Conservation (phyloP, 2,113 vertebrate species). For the Grammomys surdaster region DNA sequence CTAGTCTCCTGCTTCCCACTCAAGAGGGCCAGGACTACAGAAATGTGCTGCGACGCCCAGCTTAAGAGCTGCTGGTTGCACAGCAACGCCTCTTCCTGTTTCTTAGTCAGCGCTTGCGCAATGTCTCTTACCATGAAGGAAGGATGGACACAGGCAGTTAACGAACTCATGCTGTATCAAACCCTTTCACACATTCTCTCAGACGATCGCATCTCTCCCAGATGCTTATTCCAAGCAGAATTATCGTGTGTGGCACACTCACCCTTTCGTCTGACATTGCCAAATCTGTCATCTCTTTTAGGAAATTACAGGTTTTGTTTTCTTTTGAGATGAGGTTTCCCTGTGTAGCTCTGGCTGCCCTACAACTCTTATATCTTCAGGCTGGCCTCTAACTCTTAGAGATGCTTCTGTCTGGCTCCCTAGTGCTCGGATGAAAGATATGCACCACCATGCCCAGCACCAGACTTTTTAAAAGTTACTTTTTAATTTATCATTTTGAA, state of each 20-base stretch:
- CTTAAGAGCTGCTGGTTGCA: not conserved
- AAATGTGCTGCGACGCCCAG: not conserved
- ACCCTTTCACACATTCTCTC: not conserved
- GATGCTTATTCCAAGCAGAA: slow-evolving; percentile 28
- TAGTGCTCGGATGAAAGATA: not conserved
- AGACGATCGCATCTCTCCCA: not conserved
- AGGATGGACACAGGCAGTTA: not conserved
- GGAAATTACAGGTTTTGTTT: not conserved
- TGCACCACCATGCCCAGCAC: not conserved
- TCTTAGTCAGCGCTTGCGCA: not conserved
- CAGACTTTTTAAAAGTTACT: not conserved
- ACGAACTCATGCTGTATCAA: not conserved
- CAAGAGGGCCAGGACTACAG: not conserved
- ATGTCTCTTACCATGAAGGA: not conserved
- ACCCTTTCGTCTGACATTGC: not conserved
- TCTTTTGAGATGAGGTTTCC: not conserved
- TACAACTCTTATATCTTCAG: not conserved
- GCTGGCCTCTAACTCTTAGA: not conserved
- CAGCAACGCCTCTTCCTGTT: not conserved
- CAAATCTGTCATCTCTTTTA: not conserved
- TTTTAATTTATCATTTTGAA: not conserved
- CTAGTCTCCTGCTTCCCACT: not conserved
- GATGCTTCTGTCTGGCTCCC: not conserved
- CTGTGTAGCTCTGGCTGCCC: not conserved
- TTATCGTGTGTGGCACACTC: not conserved